Evolutionary conservation across 1,140 invertebrate species (phyloP).

Genomic region (Magallana angulata): DNA sequence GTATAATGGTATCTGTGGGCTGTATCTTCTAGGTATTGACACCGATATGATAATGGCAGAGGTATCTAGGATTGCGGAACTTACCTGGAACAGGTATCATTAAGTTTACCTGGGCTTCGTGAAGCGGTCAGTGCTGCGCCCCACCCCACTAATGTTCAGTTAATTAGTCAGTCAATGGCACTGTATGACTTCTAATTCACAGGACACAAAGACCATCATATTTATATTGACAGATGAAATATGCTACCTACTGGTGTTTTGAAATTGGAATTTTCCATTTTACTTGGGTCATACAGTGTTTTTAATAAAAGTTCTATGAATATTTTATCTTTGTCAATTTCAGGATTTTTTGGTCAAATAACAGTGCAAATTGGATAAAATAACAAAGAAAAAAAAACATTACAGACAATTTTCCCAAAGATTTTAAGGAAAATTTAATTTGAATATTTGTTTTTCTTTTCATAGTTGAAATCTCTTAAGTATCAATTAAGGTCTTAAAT

Average conservation of each 20-base stretch:
- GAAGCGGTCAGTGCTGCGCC: conserved; percentile 1
- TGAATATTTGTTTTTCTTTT: too few relatives aligned
- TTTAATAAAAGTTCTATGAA: neutral
- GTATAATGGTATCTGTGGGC: conserved; percentile 23
- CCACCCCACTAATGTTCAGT: conserved; percentile 15
- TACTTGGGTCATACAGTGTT: neutral
- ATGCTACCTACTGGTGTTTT: neutral
- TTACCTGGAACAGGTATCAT: conserved; percentile 1
- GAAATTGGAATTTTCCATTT: neutral
- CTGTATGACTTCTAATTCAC: neutral
- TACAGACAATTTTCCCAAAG: too few relatives aligned
- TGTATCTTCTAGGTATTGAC: conserved; percentile 26
- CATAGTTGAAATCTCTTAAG: neutral
- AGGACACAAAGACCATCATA: neutral
- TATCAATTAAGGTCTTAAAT: neutral
- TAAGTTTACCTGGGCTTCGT: neutral
- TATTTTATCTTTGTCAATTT: neutral
- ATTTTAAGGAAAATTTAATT: too few relatives aligned
- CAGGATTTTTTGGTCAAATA: too few relatives aligned
- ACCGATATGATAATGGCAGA: neutral
- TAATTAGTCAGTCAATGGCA: conserved; percentile 27
- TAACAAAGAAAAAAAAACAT: too few relatives aligned
- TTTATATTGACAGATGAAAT: conserved; percentile 29
- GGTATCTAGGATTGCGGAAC: conserved; percentile 22
- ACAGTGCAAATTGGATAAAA: too few relatives aligned